Conservation (phyloP, 2,888 invertebrate genomes). For the Ophion costatus region DNA sequence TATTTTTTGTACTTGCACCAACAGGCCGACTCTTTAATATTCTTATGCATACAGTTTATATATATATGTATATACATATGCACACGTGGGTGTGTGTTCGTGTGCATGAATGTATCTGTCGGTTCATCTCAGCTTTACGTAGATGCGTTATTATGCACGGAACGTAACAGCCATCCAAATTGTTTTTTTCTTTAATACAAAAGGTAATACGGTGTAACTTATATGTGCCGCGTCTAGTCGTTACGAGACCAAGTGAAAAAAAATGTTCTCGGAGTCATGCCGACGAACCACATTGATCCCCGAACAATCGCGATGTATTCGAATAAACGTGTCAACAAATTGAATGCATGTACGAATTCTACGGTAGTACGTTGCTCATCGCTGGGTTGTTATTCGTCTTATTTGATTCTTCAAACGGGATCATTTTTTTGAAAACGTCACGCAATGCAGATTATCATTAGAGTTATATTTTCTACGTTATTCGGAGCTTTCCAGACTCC, state of each 20-base stretch:
- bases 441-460: background rate
- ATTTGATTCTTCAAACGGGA: background rate
- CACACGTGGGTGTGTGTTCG: background rate
- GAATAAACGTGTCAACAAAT: conserved; percentile 44
- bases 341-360: conserved; percentile 45
- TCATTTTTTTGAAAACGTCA: conserved; percentile 7
- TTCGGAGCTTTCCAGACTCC: background rate
- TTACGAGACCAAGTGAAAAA: background rate
- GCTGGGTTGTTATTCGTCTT: conserved; percentile 2
- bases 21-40: conserved; percentile 61
- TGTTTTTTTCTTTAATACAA: background rate
- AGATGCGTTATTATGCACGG: conserved; percentile 32
- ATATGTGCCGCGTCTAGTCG: background rate
- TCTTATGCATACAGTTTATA: conserved; percentile 23
- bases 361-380: conserved; percentile 13
- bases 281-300: conserved; percentile 36
- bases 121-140: conserved; percentile 24
- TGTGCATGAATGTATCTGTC: background rate
- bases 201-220: background rate
- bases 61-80: conserved; percentile 11
- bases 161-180: conserved; percentile 45
- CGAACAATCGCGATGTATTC: conserved; percentile 46
- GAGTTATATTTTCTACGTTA: conserved; percentile 8
- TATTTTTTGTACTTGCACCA: conserved; percentile 68
- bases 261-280: conserved; percentile 30